Evolutionary conservation across 2,113 vertebrate genomes (phyloP), one percentile per base, ranked within the genome.

Genomic region (Epinephelus moara): DNA sequence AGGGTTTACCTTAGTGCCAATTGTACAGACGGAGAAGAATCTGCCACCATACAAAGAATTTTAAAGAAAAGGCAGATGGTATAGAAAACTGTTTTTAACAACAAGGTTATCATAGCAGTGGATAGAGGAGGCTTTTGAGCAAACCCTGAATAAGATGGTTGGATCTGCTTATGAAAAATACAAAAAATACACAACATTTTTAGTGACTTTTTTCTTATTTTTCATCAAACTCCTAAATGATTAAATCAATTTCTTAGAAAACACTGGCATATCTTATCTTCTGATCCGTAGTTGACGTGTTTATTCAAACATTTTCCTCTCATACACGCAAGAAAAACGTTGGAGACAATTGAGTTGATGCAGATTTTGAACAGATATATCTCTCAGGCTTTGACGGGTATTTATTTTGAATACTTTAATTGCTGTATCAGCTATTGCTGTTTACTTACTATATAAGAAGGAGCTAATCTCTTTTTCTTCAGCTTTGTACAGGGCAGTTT

Each of bases 401-500:
- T 64, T 66, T 50, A 10, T 55, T 73, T 63, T 11, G 5, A 69
- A 49, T 45, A 18, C 25, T 68, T 52, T 62, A 11, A 71, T 56
- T 71, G 11, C 42, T 61, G 14, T 27, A 5, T 30, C 17, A 55
- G 4, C 40, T 45, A 52, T 15, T 61, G 53, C 19, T 21, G 25
- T 15, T 50, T 23, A 42, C 30, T 40, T 62, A 82, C 75, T 45
- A 23, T 40, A 18, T 60, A 59, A 60, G 57, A 15, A 70, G 18
- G 25, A 50, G 19, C 37, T 30, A 11, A 45, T 59, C 23, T 78
- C 45, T 53, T 37, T 30, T 15, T 19, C n/a, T 40, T 37, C 25
- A 61, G 47, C 64, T 80, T 23, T 70, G 33, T 62, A 37, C 9
- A 23, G n/a, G n/a, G 33, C n/a, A 30, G n/a, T 82, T 71, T 67